These are phyloP conservation scores for Synanthedon tipuliformis DNA, from an alignment of 2,888 invertebrate genomes.

Conservation along the genomic window DNA sequence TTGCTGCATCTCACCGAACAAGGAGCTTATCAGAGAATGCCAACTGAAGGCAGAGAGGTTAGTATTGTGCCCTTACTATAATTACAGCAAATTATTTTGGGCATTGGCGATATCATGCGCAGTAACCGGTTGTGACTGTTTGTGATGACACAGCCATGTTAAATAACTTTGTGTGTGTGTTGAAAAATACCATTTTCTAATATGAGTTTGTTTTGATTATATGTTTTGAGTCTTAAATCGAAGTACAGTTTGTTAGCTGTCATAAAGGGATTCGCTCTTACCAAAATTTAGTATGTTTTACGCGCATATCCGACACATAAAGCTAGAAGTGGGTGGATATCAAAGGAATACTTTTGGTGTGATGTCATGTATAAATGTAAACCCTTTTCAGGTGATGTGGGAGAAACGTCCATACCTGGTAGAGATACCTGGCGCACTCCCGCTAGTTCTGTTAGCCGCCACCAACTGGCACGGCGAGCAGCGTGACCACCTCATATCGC, in stretches of 20 bases:
- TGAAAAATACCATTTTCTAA: too few relatives aligned
- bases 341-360: too few relatives aligned
- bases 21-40: conserved; percentile 80
- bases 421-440: conserved; percentile 84
- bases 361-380: not conserved
- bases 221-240: too few relatives aligned
- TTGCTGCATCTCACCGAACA: conserved; percentile 79
- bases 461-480: conserved; percentile 93
- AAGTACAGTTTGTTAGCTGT: too few relatives aligned
- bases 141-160: too few relatives aligned
- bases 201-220: too few relatives aligned
- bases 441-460: conserved; percentile 87
- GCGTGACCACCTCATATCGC: conserved; percentile 85
- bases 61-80: conserved; percentile 3
- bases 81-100: too few relatives aligned
- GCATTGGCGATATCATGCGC: too few relatives aligned
- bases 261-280: too few relatives aligned
- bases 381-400: conserved; percentile 79
- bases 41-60: conserved; percentile 78
- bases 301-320: not conserved
- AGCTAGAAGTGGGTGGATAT: too few relatives aligned
- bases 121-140: too few relatives aligned
- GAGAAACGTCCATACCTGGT: conserved; percentile 92
- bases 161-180: too few relatives aligned
- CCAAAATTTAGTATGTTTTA: not conserved